These are phyloP conservation scores for Dipodomys spectabilis DNA, from an alignment of 2,113 vertebrate species.

Conservation along the genomic window DNA sequence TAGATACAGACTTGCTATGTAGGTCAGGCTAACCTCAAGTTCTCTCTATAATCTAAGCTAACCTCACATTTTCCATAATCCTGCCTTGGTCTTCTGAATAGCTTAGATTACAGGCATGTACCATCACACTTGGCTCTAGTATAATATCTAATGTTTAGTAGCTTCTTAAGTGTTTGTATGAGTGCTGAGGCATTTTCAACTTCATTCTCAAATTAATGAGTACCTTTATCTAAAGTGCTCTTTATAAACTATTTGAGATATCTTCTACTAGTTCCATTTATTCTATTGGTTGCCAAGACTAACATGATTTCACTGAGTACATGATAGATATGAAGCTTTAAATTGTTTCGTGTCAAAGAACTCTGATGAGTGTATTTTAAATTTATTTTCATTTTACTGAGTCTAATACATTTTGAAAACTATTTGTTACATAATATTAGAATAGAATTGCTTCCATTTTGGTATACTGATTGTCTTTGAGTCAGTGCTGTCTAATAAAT, in stretches of 20 bases:
- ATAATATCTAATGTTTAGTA: too few species aligned
- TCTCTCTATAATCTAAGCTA: too few species aligned
- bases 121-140: too few species aligned
- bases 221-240: too few species aligned
- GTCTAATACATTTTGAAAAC: neutral
- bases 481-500: neutral
- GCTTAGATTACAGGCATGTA: too few species aligned
- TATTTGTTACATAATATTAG: neutral
- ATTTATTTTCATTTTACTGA: slow-evolving; percentile 39
- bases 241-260: neutral
- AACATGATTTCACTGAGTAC: neutral
- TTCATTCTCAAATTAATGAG: too few species aligned
- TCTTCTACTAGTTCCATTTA: slow-evolving; percentile 2
- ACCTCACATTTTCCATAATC: too few species aligned
- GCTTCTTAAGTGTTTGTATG: too few species aligned
- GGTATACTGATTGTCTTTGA: neutral
- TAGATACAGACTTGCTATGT: too few species aligned
- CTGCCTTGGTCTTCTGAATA: too few species aligned
- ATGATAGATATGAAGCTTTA: neutral
- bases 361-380: neutral
- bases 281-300: neutral
- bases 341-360: slow-evolving; percentile 49
- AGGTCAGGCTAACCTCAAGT: too few species aligned
- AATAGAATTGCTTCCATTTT: neutral
- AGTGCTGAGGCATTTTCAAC: too few species aligned